Base-by-base conservation (phyloP, 2,797 vertebrate genomes). In the Xiphorhynchus erythropygius region DNA sequence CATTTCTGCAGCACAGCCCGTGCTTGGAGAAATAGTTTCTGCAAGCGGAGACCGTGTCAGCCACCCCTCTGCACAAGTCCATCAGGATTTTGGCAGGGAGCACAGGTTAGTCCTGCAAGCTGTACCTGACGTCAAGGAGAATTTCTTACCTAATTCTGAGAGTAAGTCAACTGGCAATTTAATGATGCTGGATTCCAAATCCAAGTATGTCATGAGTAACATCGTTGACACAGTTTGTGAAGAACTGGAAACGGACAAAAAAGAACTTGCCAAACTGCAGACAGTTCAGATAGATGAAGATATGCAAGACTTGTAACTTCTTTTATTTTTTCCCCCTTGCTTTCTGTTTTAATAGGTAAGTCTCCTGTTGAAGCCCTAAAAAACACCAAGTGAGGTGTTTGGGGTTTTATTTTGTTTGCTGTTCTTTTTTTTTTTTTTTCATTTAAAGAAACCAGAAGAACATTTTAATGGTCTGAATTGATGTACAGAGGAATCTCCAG, bases 221-320 rank as follows among this genome's bases (percentile, higher is more conserved):
- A 98, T 99, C 97, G 98, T 99, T 46, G 98, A 98, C 86, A 98
- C 97, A 0, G 98, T 99, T 96, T 99, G 99, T 78, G 99, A 98
- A 94, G 99, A 99, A 92, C 98, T 99, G 97, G 99, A 99, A 96
- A 98, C 98, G 3, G 98, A 98, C 95, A 99, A 98, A 97, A 99
- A 99, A 93, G 98, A 99, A 96, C 98, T 99, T 94, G 99, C 99
- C 98, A 99, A 99, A 98, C 98, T 99, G 98, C 99, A 99, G 94
- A 99, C 99, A 94, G 99, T 99, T 96, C 99, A 99, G 96, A 98
- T 99, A 98, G 99, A 99, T 85, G 99, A 99, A 98, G 99, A 99
- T 97, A 99, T 99, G 98, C 98, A 98, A 97, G 99, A 99, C 97
- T 98, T 99, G 97, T 99, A 98, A 98, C 97, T 89, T 87, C 63